Evolutionary conservation across 2,888 invertebrate genomes (phyloP), one percentile per base, ranked within the genome.

Genomic region (Oligia fasciuncula): DNA sequence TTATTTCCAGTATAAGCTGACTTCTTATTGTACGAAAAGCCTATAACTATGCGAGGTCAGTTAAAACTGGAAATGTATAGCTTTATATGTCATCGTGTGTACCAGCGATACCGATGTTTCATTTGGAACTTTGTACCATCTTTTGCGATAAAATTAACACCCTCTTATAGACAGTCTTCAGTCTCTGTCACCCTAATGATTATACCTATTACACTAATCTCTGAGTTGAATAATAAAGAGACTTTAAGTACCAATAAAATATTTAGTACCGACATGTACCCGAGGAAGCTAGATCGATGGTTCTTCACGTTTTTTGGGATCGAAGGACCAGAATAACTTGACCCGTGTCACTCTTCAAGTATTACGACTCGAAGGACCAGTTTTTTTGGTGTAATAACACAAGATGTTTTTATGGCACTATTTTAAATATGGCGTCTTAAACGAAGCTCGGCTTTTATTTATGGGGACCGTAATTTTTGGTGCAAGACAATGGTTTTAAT

Each of bases 401-500:
- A 90, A 91, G 91, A 92, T 90, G 93, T 94, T 96, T 96, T 96
- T 95, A 96, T 93, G 92, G 92, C 92, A 94, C 95, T 94, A 94
- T 95, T 96, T 96, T 96, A 95, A 96, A 96, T 95, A 96, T 95
- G 94, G 93, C 94, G 89, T 94, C 94, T 92, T 94, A 95, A 94
- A 91, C 81, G 85, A 81, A 78, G 81, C 92, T 88, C 88, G 89
- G 91, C 93, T 84, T 86, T 85, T 85, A 85, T 96, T 96, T 96
- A 96, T 94, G 94, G 92, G 87, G 91, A 91, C 92, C 92, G 94
- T 96, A 95, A 95, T 95, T 95, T 95, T 93, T 93, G 92, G 92
- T 92, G 91, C 91, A 93, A 96, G 93, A 96, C 96, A 96, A 96
- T 95, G 95, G 94, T 94, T 95, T 95, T 96, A 96, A 96, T 96